Percentiles rank a stretch among this genome's conserved stretches.
Conservation (phyloP, 1,140 invertebrate genomes). For the Drosophila pruinosa region DNA sequence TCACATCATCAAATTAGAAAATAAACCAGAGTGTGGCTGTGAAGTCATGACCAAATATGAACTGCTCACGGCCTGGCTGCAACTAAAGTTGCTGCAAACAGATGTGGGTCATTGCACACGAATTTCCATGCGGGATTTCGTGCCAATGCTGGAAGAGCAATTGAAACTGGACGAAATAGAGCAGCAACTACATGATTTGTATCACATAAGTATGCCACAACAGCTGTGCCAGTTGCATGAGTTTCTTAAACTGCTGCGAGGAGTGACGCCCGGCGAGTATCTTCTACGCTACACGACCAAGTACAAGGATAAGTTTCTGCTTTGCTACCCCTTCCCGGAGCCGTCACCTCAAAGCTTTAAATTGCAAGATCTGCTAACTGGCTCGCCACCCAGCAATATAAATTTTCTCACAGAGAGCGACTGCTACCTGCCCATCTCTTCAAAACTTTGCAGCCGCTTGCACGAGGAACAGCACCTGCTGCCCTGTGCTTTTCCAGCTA, state of each 20-base stretch:
- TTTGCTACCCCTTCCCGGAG: slow-evolving; percentile 47
- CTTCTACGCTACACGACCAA: slow-evolving; percentile 61
- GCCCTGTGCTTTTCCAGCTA: slow-evolving; percentile 54
- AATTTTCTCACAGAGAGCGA: slow-evolving; percentile 48
- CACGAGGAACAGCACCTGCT: slow-evolving; percentile 52
- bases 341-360: slow-evolving; percentile 41
- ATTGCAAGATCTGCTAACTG: slow-evolving; percentile 40
- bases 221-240: slow-evolving; percentile 54
- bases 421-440: slow-evolving; percentile 55
- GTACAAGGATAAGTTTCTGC: slow-evolving; percentile 60
- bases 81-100: slow-evolving; percentile 49
- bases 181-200: slow-evolving; percentile 48
- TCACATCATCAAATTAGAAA: slow-evolving; percentile 64
- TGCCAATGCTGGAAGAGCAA: slow-evolving; percentile 48
- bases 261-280: slow-evolving; percentile 49
- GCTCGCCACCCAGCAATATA: slow-evolving; percentile 29
- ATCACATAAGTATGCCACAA: slow-evolving; percentile 48
- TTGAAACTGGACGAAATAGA: slow-evolving; percentile 44
- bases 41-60: slow-evolving; percentile 74
- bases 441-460: slow-evolving; percentile 51
- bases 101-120: slow-evolving; percentile 47
- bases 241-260: slow-evolving; percentile 57
- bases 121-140: slow-evolving; percentile 46
- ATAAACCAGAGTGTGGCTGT: slow-evolving; percentile 71
- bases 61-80: slow-evolving; percentile 64